phyloP scores from a whole-genome alignment of 2,888 invertebrate species.

The Brachypalpus laphriformis region DNA sequence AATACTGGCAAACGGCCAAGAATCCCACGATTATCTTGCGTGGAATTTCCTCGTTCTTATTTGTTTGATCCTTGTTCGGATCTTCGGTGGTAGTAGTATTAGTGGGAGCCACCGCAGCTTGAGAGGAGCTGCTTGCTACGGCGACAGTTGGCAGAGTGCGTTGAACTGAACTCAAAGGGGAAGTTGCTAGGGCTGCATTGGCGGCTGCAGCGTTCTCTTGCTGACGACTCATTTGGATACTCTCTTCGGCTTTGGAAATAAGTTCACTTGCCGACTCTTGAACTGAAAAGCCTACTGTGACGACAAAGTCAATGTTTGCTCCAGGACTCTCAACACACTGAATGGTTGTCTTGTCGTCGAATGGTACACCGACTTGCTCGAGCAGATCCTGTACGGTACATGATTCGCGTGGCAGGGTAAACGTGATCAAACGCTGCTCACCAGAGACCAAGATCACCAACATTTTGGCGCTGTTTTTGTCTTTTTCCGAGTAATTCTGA shows the following conservation, averaged over 20 bases:
- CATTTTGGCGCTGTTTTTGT: conserved; percentile 88
- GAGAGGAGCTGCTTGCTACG: conserved; percentile 73
- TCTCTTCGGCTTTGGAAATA: conserved; percentile 82
- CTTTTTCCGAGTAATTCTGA: conserved; percentile 80
- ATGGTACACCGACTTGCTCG: conserved; percentile 89
- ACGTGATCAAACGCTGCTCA: conserved; percentile 91
- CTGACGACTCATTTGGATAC: conserved; percentile 80
- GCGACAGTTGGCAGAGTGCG: conserved; percentile 75
- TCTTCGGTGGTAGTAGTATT: conserved; percentile 49
- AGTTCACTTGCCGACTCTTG: conserved; percentile 82
- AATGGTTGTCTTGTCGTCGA: conserved; percentile 88
- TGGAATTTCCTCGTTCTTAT: conserved; percentile 83
- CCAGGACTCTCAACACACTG: conserved; percentile 89
- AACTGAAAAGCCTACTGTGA: conserved; percentile 86
- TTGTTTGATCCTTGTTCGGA: conserved; percentile 25
- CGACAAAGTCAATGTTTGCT: conserved; percentile 91
- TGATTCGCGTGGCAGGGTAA: conserved; percentile 91
- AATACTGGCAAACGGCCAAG: conserved; percentile 90
- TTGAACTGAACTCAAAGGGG: conserved; percentile 34
- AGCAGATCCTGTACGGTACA: conserved; percentile 92
- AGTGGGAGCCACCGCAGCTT: background rate
- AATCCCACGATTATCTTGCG: conserved; percentile 88
- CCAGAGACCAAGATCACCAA: conserved; percentile 90
- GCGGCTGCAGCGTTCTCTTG: conserved; percentile 77
- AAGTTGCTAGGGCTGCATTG: conserved; percentile 36